phyloP scores from a whole-genome alignment of 37 sponge, comb jelly and placozoan genomes.

The Eunapius fragilis region DNA sequence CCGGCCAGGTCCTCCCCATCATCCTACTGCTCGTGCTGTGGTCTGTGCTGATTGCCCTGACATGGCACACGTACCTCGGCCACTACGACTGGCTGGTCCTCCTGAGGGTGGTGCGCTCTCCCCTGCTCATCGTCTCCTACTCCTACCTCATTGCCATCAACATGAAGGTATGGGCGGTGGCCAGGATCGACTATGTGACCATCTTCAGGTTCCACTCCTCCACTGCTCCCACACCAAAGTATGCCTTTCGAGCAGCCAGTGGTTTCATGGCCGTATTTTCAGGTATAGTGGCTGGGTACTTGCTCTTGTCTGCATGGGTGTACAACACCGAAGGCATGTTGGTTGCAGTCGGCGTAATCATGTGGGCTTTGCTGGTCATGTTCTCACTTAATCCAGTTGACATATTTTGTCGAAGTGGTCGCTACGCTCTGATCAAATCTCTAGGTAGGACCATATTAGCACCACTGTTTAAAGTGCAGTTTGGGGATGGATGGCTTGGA shows the following conservation, averaged over 20 bases:
- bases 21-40: not conserved
- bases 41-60: not conserved
- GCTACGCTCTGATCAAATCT: constrained; percentile 46
- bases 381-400: constrained; percentile 70
- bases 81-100: constrained; percentile 37
- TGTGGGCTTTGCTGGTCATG: constrained; percentile 52
- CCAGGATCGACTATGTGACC: constrained; percentile 47
- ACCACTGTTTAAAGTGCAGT: constrained; percentile 78
- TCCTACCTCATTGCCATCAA: constrained; percentile 72
- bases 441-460: constrained; percentile 76
- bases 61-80: too few species aligned
- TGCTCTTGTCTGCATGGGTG: constrained; percentile 12
- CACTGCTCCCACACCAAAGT: constrained; percentile 49
- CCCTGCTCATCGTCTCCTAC: constrained; percentile 54
- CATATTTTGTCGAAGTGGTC: constrained; percentile 35
- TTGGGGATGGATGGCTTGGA: constrained; percentile 95
- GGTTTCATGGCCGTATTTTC: constrained; percentile 38
- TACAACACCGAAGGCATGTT: not conserved
- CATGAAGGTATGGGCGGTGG: constrained; percentile 62
- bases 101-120: constrained; percentile 63
- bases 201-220: constrained; percentile 53
- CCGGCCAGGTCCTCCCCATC: not conserved
- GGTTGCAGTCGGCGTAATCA: constrained; percentile 41
- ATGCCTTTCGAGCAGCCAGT: constrained; percentile 39
- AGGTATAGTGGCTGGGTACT: not conserved